Evolutionary conservation across 2,888 invertebrate genomes (phyloP), one percentile per base, ranked within the genome.

Genomic region (Muschampia staudingeri): DNA sequence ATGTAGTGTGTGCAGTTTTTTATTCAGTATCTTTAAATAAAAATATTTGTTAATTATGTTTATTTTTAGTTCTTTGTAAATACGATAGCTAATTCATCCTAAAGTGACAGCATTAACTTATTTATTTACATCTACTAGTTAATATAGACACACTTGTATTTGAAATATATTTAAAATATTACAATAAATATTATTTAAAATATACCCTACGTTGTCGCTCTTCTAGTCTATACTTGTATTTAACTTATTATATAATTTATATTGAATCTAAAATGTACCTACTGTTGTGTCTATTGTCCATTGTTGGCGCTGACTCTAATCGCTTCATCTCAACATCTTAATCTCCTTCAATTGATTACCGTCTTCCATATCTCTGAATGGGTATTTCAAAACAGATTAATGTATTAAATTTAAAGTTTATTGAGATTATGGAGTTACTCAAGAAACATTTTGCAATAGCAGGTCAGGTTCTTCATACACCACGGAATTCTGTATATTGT

Each of bases 271-370:
- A 56, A 71, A 40, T 78, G 19, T 61, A 61, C 71, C 25, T 25
- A 25, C 25, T 78, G 78, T 42, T 71, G 30, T 78, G n/a, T 71
- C 78, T 30, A 71, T 78, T 78, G 71, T 78, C 78, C 61, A 78
- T 78, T 78, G 78, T 78, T 78, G 70, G 56, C 12, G 48, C 11
- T 78, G 42, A 25, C 48, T 30, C 77, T 78, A 52, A 37, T 71
- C 61, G 61, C 71, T 71, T 71, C 70, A 78, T 56, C n/a, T 30
- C 25, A 71, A 52, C 78, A 56, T 71, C 56, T 78, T 61, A 78
- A 78, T 78, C 71, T 71, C 42, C 61, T 61, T 56, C 75, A 75
- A 75, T 75, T 75, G 34, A 75, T 75, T 75, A 42, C 70, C 40
- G 34, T n/a, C 48, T 52, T n/a, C 73, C 34, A 52, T 73, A 73